These are phyloP conservation scores for Teleogryllus oceanicus DNA, from an alignment of 2,888 invertebrate genomes.

Conservation along the genomic window DNA sequence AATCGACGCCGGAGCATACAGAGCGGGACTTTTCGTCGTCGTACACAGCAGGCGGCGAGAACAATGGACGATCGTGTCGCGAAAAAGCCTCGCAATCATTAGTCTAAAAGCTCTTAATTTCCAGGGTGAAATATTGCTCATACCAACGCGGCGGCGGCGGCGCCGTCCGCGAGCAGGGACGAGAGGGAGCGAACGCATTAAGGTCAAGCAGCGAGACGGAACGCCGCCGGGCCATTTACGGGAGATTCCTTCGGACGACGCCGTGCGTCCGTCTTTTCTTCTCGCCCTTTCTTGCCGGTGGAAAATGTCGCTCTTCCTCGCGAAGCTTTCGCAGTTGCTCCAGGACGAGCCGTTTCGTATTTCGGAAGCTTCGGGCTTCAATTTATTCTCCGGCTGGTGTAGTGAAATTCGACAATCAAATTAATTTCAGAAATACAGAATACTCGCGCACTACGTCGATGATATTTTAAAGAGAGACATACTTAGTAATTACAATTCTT, in stretches of 20 bases:
- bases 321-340: too few species aligned
- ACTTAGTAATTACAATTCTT: too few species aligned
- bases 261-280: neutral
- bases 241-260: neutral
- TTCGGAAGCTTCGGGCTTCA: too few species aligned
- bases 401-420: too few species aligned
- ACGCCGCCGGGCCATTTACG: neutral
- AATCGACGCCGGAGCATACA: too few species aligned
- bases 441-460: too few species aligned
- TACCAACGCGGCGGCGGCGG: neutral
- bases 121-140: neutral
- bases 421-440: too few species aligned
- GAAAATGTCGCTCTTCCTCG: too few species aligned
- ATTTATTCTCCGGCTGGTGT: too few species aligned
- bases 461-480: too few species aligned
- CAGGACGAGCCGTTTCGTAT: too few species aligned
- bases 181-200: neutral
- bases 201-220: neutral
- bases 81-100: neutral
- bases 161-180: neutral
- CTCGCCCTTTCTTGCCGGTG: neutral
- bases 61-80: conserved; percentile 6
- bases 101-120: neutral
- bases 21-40: neutral
- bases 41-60: neutral